phyloP scores from a whole-genome alignment of 2,888 invertebrate species.

The Metalampra italica region DNA sequence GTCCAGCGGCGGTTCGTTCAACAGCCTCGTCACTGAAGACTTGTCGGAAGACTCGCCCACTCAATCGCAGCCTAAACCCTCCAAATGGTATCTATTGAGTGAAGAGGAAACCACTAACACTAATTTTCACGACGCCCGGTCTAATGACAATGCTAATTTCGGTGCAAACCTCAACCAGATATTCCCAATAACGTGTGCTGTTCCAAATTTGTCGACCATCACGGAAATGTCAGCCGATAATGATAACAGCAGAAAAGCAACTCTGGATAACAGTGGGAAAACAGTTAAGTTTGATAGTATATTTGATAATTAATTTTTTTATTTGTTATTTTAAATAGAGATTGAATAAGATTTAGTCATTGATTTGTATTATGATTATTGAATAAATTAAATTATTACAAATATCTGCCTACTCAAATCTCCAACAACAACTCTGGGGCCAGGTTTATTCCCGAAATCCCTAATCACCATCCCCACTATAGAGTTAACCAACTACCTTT shows the following conservation, averaged over 20 bases:
- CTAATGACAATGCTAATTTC: slow-evolving; percentile 16
- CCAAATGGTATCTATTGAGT: slow-evolving; percentile 57
- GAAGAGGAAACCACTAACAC: slow-evolving; percentile 55
- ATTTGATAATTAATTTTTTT: slow-evolving; percentile 15
- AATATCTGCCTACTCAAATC: background rate
- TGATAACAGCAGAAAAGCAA: slow-evolving; percentile 33
- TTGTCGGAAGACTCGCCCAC: slow-evolving; percentile 38
- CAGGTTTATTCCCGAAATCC: no score
- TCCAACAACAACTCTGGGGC: no score
- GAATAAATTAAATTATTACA: background rate
- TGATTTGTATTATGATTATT: background rate
- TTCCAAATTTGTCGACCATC: slow-evolving; percentile 64
- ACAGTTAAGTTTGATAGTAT: slow-evolving; percentile 19
- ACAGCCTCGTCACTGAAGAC: slow-evolving; percentile 60
- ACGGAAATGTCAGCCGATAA: slow-evolving; percentile 46
- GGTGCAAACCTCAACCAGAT: slow-evolving; percentile 51
- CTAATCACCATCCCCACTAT: no score
- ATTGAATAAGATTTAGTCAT: background rate
- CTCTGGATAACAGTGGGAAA: slow-evolving; percentile 24
- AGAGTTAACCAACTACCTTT: no score
- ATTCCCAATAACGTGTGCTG: slow-evolving; percentile 55
- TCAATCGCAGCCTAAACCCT: slow-evolving; percentile 5
- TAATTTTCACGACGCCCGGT: slow-evolving; percentile 19
- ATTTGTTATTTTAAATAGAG: background rate
- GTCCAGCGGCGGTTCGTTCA: slow-evolving; percentile 22